Evolutionary conservation across 2,888 invertebrate species (phyloP), one percentile per base, ranked within the genome.

Genomic region (Epirrhoe alternata): DNA sequence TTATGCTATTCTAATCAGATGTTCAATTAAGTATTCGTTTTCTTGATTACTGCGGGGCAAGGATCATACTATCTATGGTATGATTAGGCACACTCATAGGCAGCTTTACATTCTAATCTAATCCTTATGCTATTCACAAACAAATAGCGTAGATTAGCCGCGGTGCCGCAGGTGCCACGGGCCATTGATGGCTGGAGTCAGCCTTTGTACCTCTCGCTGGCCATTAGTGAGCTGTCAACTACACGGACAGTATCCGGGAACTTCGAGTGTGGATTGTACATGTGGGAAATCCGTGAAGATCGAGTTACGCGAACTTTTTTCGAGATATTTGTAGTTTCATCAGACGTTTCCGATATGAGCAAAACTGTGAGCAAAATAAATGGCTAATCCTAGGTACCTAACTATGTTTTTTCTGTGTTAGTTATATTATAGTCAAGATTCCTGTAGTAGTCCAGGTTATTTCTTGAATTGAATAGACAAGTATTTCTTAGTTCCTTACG

Each of bases 81-180:
- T 24, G 38, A 42, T 42, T 42, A 24, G 24, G 38, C 38, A 42
- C 12, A 4, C 38, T 42, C 7, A 16, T 35, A 45, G 47, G 31
- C 47, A 30, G 56, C 47, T 47, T 47, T 56, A 16, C 31, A 42
- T 12, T 5, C 51, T 35, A 42, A 42, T 3, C 50, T 53, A 57
- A 65, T 67, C 57, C 54, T 61, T 53, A 56, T 54, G 54, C 53
- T 42, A 62, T 54, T 56, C n/a, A 24, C 30, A 51, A 61, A 67
- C 64, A 72, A 72, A 72, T 68, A 57, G 64, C 61, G 47, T 38
- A 35, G 68, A 64, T 68, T 62, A 68, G 57, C 50, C 31, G 30
- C 53, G 16, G 50, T 58, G 64, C 49, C 71, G 73, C 75, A 75
- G 75, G 76, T 76, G 76, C 42, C 51, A 30, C 59, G 53, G 60